Evolutionary conservation across 2,797 vertebrate genomes (phyloP).

Genomic region (Oryzias dopingdopingensis): DNA sequence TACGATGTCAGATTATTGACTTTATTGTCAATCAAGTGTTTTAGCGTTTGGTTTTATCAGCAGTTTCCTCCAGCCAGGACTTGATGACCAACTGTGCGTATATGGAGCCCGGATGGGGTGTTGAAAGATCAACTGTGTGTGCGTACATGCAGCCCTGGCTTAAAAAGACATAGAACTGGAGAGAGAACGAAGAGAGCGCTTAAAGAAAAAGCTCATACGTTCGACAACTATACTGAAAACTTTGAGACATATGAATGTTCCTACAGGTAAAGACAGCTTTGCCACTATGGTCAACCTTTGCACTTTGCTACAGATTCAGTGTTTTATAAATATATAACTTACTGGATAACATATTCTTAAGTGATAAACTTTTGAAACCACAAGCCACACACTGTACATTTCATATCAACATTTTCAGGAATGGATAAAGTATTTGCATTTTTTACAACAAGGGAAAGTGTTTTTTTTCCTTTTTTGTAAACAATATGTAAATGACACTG

Average conservation of each 20-base stretch:
- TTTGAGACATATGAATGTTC: slow-evolving; percentile 23
- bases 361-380: slow-evolving; percentile 37
- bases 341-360: slow-evolving; percentile 53
- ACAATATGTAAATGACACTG: slow-evolving; percentile 29
- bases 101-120: slow-evolving; percentile 16
- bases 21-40: slow-evolving; percentile 9
- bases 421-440: slow-evolving; percentile 26
- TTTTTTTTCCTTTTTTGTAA: slow-evolving; percentile 13
- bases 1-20: neutral
- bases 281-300: slow-evolving; percentile 18
- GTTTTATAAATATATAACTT: slow-evolving; percentile 79
- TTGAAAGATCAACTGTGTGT: slow-evolving; percentile 15
- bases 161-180: too few species aligned
- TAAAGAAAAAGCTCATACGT: slow-evolving; percentile 26
- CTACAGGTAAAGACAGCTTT: slow-evolving; percentile 19
- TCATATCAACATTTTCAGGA: slow-evolving; percentile 26
- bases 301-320: slow-evolving; percentile 61
- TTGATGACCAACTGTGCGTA: slow-evolving; percentile 14
- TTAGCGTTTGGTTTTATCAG: neutral
- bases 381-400: slow-evolving; percentile 22
- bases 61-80: neutral
- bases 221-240: slow-evolving; percentile 13
- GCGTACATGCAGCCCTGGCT: too few species aligned
- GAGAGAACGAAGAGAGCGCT: neutral
- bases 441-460: slow-evolving; percentile 22